Percentiles rank a stretch among this genome's conserved stretches.
Evolutionary conservation across 1,140 invertebrate species (phyloP).

Genomic region (Brachionus paranguensis): DNA sequence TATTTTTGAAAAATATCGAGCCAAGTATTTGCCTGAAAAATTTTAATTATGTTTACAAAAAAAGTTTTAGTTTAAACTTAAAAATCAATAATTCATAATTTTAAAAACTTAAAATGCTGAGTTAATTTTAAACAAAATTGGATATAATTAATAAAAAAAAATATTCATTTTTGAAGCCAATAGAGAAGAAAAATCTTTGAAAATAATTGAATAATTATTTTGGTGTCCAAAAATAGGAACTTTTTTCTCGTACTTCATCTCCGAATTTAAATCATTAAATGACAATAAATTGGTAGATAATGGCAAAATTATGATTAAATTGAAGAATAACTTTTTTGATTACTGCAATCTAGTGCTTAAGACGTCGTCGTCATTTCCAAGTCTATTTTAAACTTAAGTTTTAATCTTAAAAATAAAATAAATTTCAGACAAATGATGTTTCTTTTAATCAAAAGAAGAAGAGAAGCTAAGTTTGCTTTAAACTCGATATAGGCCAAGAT

Average conservation of each 20-base stretch:
- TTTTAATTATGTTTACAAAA: background rate
- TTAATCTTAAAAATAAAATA: background rate
- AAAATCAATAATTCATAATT: constrained; percentile 22
- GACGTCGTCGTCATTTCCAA: background rate
- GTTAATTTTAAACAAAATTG: background rate
- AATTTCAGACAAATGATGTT: constrained; percentile 10
- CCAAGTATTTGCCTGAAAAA: background rate
- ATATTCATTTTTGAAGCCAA: background rate
- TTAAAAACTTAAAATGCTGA: constrained; percentile 4
- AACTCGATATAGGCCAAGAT: background rate
- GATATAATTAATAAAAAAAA: background rate
- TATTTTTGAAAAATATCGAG: background rate
- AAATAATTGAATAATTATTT: constrained; percentile 25
- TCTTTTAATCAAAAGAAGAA: background rate
- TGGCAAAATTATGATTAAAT: background rate
- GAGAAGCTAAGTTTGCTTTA: background rate
- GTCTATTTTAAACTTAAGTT: background rate
- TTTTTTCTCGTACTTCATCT: background rate
- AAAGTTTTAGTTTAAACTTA: background rate
- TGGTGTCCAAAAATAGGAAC: background rate
- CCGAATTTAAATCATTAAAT: background rate
- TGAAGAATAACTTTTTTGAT: constrained; percentile 4
- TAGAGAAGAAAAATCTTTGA: background rate
- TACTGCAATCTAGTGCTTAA: background rate
- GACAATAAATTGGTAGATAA: background rate